phyloP scores from a whole-genome alignment of 2,797 vertebrate species.

The Pelobates cultripes region DNA sequence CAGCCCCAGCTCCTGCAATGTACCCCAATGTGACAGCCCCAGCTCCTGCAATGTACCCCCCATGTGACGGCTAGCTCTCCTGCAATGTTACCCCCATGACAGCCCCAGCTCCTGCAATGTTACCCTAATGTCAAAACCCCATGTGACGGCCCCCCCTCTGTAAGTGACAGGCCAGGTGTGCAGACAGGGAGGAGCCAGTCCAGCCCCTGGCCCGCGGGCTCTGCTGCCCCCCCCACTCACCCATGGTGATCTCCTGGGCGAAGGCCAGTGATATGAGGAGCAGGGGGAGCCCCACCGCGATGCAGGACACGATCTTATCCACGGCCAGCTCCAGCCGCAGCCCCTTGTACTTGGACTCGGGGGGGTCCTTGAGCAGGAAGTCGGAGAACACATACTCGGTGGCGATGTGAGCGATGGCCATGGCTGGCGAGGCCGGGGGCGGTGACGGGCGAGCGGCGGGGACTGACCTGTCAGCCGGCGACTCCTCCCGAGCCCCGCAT shows the following conservation, averaged over 20 bases:
- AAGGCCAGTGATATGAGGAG: slow-evolving; percentile 94
- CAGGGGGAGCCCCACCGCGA: slow-evolving; percentile 88
- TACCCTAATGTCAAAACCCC: too few species aligned
- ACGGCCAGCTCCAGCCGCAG: slow-evolving; percentile 86
- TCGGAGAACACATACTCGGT: slow-evolving; percentile 94
- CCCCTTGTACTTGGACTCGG: slow-evolving; percentile 80
- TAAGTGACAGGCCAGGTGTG: slow-evolving; percentile 4
- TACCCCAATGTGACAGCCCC: background rate
- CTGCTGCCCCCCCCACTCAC: slow-evolving; percentile 68
- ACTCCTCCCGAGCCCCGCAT: background rate
- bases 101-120: too few species aligned
- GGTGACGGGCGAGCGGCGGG: background rate
- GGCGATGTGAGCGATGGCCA: slow-evolving; percentile 93
- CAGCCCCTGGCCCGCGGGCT: background rate
- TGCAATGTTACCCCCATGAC: too few species aligned
- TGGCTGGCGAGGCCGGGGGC: slow-evolving; percentile 58
- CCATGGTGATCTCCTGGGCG: slow-evolving; percentile 92
- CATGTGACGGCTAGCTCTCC: too few species aligned
- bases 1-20: too few species aligned
- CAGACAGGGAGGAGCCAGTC: slow-evolving; percentile 8
- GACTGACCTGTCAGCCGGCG: background rate
- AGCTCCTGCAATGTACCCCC: too few species aligned
- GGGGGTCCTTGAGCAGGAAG: slow-evolving; percentile 88
- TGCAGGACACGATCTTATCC: slow-evolving; percentile 91
- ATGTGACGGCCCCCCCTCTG: background rate